A percentile compares a stretch with the other conserved stretches of the same genome.
Evolutionary conservation across 2,113 vertebrate species (phyloP).

Genomic region (Felis chaus): DNA sequence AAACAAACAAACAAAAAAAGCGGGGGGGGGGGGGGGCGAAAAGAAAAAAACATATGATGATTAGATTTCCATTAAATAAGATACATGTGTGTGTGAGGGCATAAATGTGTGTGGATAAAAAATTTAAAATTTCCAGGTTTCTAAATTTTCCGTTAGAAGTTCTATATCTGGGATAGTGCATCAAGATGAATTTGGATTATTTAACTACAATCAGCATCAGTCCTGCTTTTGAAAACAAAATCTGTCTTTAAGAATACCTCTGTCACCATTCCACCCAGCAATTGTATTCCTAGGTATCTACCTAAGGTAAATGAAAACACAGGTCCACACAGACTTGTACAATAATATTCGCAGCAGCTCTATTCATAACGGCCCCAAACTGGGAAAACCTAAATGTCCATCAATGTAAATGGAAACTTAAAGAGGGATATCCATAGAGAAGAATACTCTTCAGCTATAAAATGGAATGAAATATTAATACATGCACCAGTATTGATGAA

Average conservation of each 20-base stretch:
- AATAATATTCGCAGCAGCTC: background rate
- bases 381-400: background rate
- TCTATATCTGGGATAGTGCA: background rate
- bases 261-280: background rate
- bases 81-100: background rate
- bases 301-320: background rate
- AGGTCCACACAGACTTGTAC: background rate
- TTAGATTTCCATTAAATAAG: background rate
- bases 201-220: background rate
- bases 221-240: conserved; percentile 9
- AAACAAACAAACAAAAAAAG: background rate
- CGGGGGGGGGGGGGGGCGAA: background rate
- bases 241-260: background rate
- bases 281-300: background rate
- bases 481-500: background rate
- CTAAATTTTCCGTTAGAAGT: background rate
- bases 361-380: background rate
- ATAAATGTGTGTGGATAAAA: background rate
- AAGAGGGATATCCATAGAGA: background rate
- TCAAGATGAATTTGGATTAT: background rate
- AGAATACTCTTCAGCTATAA: background rate
- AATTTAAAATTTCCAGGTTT: background rate
- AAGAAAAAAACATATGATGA: background rate
- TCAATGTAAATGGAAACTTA: background rate
- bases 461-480: background rate